A percentile compares a stretch with the other conserved stretches of the same genome.
These are phyloP conservation scores for Brachionus rotundiformis DNA, from an alignment of 1,140 invertebrate genomes.

Conservation along the genomic window DNA sequence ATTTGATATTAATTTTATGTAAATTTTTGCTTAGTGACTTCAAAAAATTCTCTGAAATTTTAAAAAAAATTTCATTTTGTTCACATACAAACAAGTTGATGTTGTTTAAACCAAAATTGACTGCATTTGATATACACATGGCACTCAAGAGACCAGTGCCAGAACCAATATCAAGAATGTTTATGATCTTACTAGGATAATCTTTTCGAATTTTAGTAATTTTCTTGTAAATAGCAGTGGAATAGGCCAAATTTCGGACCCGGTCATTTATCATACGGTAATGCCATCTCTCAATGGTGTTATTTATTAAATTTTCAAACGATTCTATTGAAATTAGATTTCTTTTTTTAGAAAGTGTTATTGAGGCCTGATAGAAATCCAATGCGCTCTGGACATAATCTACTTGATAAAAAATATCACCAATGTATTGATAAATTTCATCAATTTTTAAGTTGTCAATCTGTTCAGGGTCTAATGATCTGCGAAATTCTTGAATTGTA, in stretches of 20 bases:
- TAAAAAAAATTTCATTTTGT: slow-evolving; percentile 38
- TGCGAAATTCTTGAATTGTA: not conserved
- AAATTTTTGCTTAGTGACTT: slow-evolving; percentile 8
- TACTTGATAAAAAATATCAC: slow-evolving; percentile 27
- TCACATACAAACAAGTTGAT: slow-evolving; percentile 40
- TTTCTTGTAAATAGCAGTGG: slow-evolving; percentile 26
- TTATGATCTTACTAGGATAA: not conserved
- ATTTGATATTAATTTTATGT: slow-evolving; percentile 12
- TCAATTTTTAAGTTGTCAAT: not conserved
- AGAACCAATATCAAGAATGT: slow-evolving; percentile 34
- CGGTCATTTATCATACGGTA: slow-evolving; percentile 45
- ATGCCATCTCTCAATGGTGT: slow-evolving; percentile 37
- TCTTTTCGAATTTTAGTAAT: slow-evolving; percentile 15
- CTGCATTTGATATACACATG: not conserved
- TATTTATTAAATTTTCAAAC: slow-evolving; percentile 44
- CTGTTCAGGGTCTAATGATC: not conserved
- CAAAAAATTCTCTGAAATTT: slow-evolving; percentile 32
- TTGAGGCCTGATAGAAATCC: not conserved
- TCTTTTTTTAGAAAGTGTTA: not conserved
- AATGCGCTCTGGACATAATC: not conserved
- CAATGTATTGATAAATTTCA: slow-evolving; percentile 24
- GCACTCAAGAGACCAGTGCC: slow-evolving; percentile 37
- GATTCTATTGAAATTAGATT: slow-evolving; percentile 19
- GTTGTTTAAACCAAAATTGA: slow-evolving; percentile 5
- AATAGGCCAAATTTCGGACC: slow-evolving; percentile 34